phyloP scores from a whole-genome alignment of 1,140 invertebrate genomes.

The Zaprionus nigranus region DNA sequence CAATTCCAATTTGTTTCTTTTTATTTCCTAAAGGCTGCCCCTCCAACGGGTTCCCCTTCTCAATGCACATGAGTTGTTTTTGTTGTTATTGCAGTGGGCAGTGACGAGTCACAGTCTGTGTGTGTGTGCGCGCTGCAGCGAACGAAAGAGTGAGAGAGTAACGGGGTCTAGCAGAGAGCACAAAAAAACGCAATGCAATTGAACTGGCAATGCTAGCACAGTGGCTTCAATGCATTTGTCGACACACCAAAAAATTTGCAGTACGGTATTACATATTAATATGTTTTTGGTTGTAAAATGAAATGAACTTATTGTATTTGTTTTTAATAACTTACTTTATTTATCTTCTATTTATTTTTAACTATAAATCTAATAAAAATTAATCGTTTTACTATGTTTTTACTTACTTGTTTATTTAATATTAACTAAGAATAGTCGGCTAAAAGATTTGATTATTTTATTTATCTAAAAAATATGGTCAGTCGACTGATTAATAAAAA shows the following conservation, averaged over 20 bases:
- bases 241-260: neutral
- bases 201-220: constrained; percentile 32
- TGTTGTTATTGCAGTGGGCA: constrained; percentile 22
- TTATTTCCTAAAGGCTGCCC: constrained; percentile 38
- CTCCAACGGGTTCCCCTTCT: constrained; percentile 42
- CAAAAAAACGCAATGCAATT: constrained; percentile 57
- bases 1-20: constrained; percentile 46
- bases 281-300: no score
- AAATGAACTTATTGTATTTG: no score
- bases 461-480: no score
- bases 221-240: constrained; percentile 17
- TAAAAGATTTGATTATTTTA: no score
- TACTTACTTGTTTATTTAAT: neutral
- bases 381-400: no score
- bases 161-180: constrained; percentile 8
- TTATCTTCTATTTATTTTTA: no score
- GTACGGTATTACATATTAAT: no score
- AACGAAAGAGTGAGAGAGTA: constrained; percentile 24
- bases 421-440: no score
- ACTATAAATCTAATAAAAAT: no score
- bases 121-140: constrained; percentile 34
- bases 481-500: no score
- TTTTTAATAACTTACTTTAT: no score
- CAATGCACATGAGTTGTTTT: constrained; percentile 37
- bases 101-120: constrained; percentile 22